phyloP scores from a whole-genome alignment of 2,797 vertebrate species.

The Cuculus canorus region DNA sequence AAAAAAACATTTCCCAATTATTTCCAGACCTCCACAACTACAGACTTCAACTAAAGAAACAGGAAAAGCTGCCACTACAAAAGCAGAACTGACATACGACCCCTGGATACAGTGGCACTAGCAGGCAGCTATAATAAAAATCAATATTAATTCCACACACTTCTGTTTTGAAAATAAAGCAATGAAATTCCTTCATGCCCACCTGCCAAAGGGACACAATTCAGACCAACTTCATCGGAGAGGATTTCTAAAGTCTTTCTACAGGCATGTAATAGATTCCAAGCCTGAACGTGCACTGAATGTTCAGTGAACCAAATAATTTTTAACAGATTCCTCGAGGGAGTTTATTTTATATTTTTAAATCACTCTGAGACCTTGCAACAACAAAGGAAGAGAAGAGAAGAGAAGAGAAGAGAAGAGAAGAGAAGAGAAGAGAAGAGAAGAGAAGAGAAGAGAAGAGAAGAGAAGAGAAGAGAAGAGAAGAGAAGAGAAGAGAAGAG shows the following conservation, averaged over 20 bases:
- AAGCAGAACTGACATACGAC: constrained; percentile 8
- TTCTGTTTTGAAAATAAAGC: constrained; percentile 66
- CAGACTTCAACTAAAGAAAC: constrained; percentile 2
- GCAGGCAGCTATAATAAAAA: constrained; percentile 59
- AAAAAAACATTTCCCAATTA: background rate
- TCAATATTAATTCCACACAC: constrained; percentile 58
- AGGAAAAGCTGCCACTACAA: background rate
- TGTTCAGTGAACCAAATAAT: constrained; percentile 72
- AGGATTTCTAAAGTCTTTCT: constrained; percentile 52
- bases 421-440: constrained; percentile 36
- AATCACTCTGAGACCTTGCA: constrained; percentile 55
- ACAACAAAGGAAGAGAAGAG: constrained; percentile 31
- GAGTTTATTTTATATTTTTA: constrained; percentile 61
- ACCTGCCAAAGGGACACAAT: constrained; percentile 46
- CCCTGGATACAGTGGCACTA: constrained; percentile 8
- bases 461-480: constrained; percentile 36
- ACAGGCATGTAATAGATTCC: constrained; percentile 47
- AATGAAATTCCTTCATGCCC: constrained; percentile 33
- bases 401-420: constrained; percentile 36
- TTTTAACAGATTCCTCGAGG: constrained; percentile 70
- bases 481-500: constrained; percentile 36
- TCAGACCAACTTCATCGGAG: background rate
- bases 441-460: constrained; percentile 36
- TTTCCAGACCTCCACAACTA: constrained; percentile 7
- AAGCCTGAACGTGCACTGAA: constrained; percentile 42